Evolutionary conservation across 2,113 vertebrate species (phyloP).

Genomic region (Grantiella picta): DNA sequence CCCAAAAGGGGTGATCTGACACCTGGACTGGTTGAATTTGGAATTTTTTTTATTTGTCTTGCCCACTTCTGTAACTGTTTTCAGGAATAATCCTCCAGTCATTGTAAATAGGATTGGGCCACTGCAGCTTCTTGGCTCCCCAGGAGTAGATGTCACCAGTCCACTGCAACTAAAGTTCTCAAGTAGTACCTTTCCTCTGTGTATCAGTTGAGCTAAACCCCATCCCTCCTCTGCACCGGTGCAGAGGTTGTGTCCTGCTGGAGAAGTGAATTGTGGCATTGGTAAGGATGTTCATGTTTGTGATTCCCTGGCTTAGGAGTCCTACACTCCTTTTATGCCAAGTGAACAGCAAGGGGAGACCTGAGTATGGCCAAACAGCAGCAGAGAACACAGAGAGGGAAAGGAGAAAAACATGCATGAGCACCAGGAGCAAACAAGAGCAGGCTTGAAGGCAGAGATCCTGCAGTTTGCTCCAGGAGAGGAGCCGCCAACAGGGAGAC

Average conservation of each 20-base stretch:
- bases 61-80: not conserved
- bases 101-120: not conserved
- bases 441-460: not conserved
- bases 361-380: not conserved
- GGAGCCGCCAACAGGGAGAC: not conserved
- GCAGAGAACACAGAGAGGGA: not conserved
- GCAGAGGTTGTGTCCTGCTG: not conserved
- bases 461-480: accelerated
- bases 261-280: not conserved
- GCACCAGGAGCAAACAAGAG: not conserved
- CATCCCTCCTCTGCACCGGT: not conserved
- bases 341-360: not conserved
- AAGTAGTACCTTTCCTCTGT: not conserved
- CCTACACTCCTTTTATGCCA: not conserved
- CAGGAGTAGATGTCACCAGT: not conserved
- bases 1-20: not conserved
- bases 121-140: not conserved
- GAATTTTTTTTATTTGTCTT: not conserved
- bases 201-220: not conserved
- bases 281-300: not conserved
- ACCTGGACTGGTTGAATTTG: not conserved
- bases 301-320: not conserved
- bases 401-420: not conserved
- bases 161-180: not conserved
- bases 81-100: not conserved